phyloP scores from a whole-genome alignment of 2,888 invertebrate species.

The Adelognathus sp. region DNA sequence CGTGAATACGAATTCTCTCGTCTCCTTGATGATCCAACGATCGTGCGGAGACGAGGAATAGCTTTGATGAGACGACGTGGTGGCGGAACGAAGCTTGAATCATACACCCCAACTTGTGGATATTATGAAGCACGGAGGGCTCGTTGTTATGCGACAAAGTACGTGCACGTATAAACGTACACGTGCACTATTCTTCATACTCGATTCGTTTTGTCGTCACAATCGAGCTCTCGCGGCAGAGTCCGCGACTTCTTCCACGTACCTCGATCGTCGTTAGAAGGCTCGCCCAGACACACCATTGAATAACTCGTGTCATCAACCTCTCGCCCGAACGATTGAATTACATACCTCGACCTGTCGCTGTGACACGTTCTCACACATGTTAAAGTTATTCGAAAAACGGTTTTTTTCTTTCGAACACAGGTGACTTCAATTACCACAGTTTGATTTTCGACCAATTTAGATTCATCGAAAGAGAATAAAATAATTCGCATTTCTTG shows the following conservation, averaged over 20 bases:
- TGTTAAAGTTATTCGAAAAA: not conserved
- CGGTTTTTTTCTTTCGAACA: not conserved
- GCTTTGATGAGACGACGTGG: slow-evolving; percentile 28
- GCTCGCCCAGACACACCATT: slow-evolving; percentile 55
- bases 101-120: not conserved
- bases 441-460: too few relatives aligned
- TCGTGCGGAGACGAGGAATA: slow-evolving; percentile 38
- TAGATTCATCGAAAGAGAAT: too few relatives aligned
- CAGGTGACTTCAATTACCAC: not conserved
- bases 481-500: too few relatives aligned
- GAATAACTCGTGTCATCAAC: slow-evolving; percentile 58
- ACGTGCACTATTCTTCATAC: slow-evolving; percentile 26
- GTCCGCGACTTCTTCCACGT: slow-evolving; percentile 32
- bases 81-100: not conserved
- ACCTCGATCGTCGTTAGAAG: slow-evolving; percentile 53
- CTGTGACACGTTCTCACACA: not conserved
- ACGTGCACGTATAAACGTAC: slow-evolving; percentile 42
- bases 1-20: slow-evolving; percentile 37
- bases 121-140: slow-evolving; percentile 5
- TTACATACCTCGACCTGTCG: slow-evolving; percentile 11
- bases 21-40: slow-evolving; percentile 16
- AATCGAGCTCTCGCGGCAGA: slow-evolving; percentile 16
- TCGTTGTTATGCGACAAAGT: slow-evolving; percentile 51
- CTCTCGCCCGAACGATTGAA: slow-evolving; percentile 35
- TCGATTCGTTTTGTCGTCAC: slow-evolving; percentile 18